These are phyloP conservation scores for Aproaerema taeniolella DNA, from an alignment of 2,888 invertebrate genomes.

Conservation along the genomic window DNA sequence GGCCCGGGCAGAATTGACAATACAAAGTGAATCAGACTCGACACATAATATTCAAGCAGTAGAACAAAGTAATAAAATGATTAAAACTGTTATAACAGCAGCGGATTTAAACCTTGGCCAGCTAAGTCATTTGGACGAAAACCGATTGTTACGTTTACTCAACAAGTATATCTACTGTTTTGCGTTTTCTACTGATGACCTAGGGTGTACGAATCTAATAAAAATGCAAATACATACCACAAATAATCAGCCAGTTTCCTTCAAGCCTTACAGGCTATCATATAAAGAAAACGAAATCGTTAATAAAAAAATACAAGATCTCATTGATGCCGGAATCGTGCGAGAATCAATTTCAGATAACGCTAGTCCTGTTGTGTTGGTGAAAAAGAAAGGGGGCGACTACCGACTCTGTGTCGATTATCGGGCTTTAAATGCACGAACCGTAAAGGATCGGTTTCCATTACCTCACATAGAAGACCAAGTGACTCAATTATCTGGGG, in stretches of 20 bases:
- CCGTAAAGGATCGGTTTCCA: slow-evolving; percentile 14
- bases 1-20: not conserved
- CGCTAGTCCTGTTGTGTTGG: slow-evolving; percentile 22
- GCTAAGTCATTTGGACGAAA: not conserved
- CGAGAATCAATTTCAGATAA: slow-evolving; percentile 21
- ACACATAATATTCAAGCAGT: not conserved
- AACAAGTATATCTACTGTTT: slow-evolving; percentile 5
- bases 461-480: slow-evolving; percentile 15
- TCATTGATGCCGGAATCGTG: slow-evolving; percentile 22
- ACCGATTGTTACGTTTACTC: slow-evolving; percentile 6
- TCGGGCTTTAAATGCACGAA: slow-evolving; percentile 12
- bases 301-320: slow-evolving; percentile 17
- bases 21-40: not conserved
- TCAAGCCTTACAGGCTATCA: slow-evolving; percentile 17
- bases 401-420: slow-evolving; percentile 13
- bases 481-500: slow-evolving; percentile 18
- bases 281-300: slow-evolving; percentile 20
- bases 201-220: slow-evolving; percentile 10
- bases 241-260: slow-evolving; percentile 1
- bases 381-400: not conserved
- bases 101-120: not conserved
- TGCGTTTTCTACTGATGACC: slow-evolving; percentile 9
- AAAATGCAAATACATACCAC: slow-evolving; percentile 9
- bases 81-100: not conserved
- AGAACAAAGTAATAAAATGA: not conserved